Conservation (phyloP, 1,140 invertebrate species). For the Dryas iulia region DNA sequence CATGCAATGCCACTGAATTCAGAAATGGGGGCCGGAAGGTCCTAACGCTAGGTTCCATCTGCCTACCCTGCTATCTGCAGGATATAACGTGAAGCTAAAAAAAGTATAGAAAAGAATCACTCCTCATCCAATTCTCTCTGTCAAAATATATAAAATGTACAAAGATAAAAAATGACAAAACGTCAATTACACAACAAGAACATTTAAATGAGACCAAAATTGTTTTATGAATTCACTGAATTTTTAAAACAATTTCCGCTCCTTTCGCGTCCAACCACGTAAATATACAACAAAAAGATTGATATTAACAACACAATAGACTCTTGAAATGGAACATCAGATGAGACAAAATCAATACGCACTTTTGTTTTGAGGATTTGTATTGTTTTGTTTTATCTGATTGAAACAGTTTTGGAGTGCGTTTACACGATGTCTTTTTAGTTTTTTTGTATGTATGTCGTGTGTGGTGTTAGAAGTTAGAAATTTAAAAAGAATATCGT, state of each 20-base stretch:
- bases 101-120: too few species aligned
- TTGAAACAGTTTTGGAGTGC: slow-evolving; percentile 15
- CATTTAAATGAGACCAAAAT: background rate
- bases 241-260: background rate
- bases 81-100: too few species aligned
- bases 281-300: slow-evolving; percentile 17
- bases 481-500: too few species aligned
- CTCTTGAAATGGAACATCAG: slow-evolving; percentile 27
- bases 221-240: background rate
- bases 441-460: background rate
- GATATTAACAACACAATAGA: slow-evolving; percentile 24
- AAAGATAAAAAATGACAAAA: background rate
- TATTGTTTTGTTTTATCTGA: slow-evolving; percentile 32
- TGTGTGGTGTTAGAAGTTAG: too few species aligned
- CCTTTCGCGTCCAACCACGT: slow-evolving; percentile 4
- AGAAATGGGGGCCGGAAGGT: too few species aligned
- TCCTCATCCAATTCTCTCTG: too few species aligned
- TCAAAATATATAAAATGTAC: too few species aligned
- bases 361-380: slow-evolving; percentile 32
- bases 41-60: too few species aligned
- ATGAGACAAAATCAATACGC: slow-evolving; percentile 35
- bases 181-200: background rate
- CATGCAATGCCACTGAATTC: too few species aligned
- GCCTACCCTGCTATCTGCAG: too few species aligned
- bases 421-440: slow-evolving; percentile 9